Conservation (phyloP, 2,113 vertebrate genomes). For the Camelus dromedarius region DNA sequence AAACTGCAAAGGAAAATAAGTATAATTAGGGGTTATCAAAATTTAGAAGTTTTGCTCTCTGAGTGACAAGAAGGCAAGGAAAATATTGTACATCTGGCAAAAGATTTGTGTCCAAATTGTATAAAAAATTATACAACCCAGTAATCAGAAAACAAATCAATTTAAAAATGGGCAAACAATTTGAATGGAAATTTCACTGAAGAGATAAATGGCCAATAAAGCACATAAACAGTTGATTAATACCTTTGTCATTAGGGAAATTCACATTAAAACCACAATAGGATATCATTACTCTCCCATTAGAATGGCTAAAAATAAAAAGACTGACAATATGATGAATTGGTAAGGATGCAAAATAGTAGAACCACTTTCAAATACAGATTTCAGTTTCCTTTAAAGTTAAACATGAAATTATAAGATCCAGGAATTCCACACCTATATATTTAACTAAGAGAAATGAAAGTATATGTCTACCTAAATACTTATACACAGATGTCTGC, state of each 20-base stretch:
- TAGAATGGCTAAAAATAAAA: not conserved
- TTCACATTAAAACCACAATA: not conserved
- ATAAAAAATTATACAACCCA: not conserved
- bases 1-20: not conserved
- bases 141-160: too few species aligned
- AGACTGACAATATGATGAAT: not conserved
- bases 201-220: not conserved
- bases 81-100: not conserved
- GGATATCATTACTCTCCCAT: not conserved
- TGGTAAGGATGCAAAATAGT: not conserved
- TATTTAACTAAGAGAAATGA: not conserved
- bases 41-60: not conserved
- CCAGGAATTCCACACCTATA: not conserved
- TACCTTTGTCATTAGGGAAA: not conserved
- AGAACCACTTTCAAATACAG: not conserved
- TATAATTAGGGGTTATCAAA: not conserved
- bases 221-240: not conserved
- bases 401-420: not conserved
- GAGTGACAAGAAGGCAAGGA: not conserved
- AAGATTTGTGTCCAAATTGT: not conserved
- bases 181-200: not conserved
- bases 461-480: not conserved
- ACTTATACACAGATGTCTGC: not conserved
- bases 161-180: not conserved
- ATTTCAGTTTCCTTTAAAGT: not conserved